A percentile compares a stretch with the other conserved stretches of the same genome.
Evolutionary conservation across 2,797 vertebrate species (phyloP).

Genomic region (Malacoraja senta): DNA sequence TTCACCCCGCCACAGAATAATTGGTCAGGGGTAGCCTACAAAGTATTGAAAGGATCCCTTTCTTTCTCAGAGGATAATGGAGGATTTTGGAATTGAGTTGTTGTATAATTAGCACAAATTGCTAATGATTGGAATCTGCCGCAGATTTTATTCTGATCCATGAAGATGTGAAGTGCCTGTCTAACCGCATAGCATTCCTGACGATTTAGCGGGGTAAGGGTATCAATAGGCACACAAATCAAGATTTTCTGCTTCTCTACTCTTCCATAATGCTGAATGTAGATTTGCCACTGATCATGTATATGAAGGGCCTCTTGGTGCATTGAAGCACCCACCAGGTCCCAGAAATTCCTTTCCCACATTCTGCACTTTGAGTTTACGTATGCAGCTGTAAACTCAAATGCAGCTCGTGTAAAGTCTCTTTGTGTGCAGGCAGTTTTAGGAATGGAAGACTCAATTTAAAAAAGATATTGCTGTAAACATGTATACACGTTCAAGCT

Average conservation of each 20-base stretch:
- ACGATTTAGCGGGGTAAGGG: background rate
- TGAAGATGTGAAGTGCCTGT: background rate
- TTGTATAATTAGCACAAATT: conserved; percentile 28
- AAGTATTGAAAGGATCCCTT: conserved; percentile 10
- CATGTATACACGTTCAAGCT: background rate
- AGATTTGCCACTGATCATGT: background rate
- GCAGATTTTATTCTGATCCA: background rate
- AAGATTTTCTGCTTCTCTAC: conserved; percentile 21
- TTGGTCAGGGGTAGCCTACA: background rate
- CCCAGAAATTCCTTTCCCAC: background rate
- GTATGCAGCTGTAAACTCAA: background rate
- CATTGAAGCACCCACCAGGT: background rate
- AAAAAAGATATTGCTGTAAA: background rate
- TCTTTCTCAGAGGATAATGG: background rate
- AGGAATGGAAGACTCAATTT: background rate
- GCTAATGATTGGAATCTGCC: background rate
- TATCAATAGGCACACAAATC: background rate
- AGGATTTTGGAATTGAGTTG: conserved; percentile 4
- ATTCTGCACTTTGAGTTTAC: background rate
- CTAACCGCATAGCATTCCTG: background rate
- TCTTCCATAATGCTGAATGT: background rate
- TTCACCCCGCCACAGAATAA: conserved; percentile 44
- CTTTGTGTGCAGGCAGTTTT: background rate
- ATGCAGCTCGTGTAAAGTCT: background rate
- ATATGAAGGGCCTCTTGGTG: background rate